Percentiles rank a stretch among this genome's conserved stretches.
phyloP scores from a whole-genome alignment of 2,113 vertebrate genomes.

The Peucedramus taeniatus region DNA sequence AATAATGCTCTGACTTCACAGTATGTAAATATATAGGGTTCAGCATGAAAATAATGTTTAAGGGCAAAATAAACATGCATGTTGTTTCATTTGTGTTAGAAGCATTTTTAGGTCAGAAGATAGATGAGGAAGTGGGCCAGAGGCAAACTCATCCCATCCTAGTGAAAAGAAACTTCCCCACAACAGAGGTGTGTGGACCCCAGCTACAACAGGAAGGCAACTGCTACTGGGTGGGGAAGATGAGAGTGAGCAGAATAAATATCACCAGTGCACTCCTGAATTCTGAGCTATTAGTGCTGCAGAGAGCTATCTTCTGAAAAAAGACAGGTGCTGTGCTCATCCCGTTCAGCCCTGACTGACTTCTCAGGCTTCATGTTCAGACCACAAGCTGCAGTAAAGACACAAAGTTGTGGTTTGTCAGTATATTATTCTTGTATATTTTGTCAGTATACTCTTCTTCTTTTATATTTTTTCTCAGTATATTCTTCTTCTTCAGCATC shows the following conservation, averaged over 20 bases:
- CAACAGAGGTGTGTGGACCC: background rate
- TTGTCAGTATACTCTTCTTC: background rate
- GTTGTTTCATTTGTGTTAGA: background rate
- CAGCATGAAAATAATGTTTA: background rate
- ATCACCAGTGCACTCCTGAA: fast-evolving
- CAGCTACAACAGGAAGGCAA: background rate
- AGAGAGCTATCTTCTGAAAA: background rate
- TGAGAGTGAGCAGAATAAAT: background rate
- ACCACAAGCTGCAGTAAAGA: background rate
- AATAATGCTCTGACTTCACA: background rate
- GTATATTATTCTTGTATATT: background rate
- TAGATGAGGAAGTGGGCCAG: background rate
- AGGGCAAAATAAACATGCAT: background rate
- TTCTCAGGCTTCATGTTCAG: background rate
- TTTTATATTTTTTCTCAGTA: background rate
- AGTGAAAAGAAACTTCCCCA: background rate
- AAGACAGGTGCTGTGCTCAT: background rate
- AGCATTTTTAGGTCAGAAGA: background rate
- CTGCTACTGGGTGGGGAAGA: background rate
- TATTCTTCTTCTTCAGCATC: background rate
- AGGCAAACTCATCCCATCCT: background rate
- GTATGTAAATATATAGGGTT: background rate
- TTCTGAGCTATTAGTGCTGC: background rate
- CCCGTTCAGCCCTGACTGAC: background rate
- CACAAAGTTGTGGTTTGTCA: background rate